Evolutionary conservation across 2,797 vertebrate genomes (phyloP).

Genomic region (Holocentrus rufus): DNA sequence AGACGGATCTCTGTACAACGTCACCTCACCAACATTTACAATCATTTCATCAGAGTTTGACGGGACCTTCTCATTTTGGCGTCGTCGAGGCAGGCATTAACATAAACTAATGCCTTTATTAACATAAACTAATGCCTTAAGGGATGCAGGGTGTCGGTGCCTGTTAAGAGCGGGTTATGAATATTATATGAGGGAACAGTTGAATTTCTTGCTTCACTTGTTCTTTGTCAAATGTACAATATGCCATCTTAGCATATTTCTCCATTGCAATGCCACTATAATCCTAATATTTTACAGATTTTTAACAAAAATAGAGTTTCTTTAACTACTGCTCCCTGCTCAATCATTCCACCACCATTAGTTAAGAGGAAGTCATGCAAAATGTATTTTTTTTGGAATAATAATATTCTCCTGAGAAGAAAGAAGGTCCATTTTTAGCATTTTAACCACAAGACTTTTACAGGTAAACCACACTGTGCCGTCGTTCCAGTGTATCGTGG

Average conservation of each 20-base stretch:
- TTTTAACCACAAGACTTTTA: slow-evolving; percentile 36
- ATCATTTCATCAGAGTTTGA: slow-evolving; percentile 24
- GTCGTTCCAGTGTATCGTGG: slow-evolving; percentile 9
- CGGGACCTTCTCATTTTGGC: neutral
- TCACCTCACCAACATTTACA: slow-evolving; percentile 40
- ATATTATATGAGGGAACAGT: neutral
- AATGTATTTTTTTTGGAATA: neutral
- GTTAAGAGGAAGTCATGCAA: slow-evolving; percentile 54
- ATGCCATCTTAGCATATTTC: slow-evolving; percentile 2
- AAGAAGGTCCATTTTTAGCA: slow-evolving; percentile 57
- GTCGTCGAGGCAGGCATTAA: slow-evolving; percentile 8
- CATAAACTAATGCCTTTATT: slow-evolving; percentile 4
- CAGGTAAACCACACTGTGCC: slow-evolving; percentile 16
- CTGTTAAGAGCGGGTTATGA: neutral
- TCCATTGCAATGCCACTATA: slow-evolving; percentile 6
- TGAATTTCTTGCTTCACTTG: neutral
- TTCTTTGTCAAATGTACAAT: slow-evolving; percentile 25
- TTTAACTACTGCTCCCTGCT: slow-evolving; percentile 21
- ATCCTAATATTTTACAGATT: slow-evolving; percentile 48
- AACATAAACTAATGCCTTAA: slow-evolving; percentile 21
- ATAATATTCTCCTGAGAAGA: slow-evolving; percentile 68
- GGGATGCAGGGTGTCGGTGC: slow-evolving; percentile 1
- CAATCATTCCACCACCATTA: slow-evolving; percentile 40
- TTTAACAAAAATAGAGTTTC: slow-evolving; percentile 59
- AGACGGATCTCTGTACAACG: slow-evolving; percentile 31